These are phyloP conservation scores for Paradoxurus hermaphroditus DNA, from an alignment of 2,113 vertebrate genomes.

Conservation along the genomic window DNA sequence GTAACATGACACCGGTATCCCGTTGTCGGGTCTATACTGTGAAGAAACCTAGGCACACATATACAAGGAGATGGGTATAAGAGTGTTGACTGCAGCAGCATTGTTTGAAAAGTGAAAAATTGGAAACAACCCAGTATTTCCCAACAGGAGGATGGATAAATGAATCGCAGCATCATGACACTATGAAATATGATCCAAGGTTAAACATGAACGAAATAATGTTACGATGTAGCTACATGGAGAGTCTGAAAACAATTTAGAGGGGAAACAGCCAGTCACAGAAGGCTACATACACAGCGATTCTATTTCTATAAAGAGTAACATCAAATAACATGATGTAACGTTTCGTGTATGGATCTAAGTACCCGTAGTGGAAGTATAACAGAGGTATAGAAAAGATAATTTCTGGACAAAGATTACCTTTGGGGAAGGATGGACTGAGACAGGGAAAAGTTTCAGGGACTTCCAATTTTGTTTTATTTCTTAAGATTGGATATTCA, in stretches of 20 bases:
- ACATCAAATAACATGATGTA: neutral
- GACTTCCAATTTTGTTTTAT: neutral
- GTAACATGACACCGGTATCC: rapidly evolving
- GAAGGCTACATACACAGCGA: neutral
- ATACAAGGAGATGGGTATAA: neutral
- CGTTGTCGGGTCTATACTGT: neutral
- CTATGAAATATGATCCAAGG: neutral
- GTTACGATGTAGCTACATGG: neutral
- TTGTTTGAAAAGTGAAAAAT: neutral
- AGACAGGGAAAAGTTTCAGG: neutral
- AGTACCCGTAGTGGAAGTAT: too few relatives aligned
- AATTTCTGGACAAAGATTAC: neutral
- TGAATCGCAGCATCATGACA: neutral
- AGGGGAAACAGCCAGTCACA: neutral
- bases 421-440: neutral
- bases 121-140: neutral
- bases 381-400: neutral
- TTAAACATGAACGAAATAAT: neutral
- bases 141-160: neutral
- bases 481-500: neutral
- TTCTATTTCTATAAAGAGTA: neutral
- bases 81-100: neutral
- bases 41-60: neutral
- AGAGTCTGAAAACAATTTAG: neutral
- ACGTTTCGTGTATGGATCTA: neutral